phyloP scores from a whole-genome alignment of 2,113 vertebrate genomes.

The Ageneiosus marmoratus region DNA sequence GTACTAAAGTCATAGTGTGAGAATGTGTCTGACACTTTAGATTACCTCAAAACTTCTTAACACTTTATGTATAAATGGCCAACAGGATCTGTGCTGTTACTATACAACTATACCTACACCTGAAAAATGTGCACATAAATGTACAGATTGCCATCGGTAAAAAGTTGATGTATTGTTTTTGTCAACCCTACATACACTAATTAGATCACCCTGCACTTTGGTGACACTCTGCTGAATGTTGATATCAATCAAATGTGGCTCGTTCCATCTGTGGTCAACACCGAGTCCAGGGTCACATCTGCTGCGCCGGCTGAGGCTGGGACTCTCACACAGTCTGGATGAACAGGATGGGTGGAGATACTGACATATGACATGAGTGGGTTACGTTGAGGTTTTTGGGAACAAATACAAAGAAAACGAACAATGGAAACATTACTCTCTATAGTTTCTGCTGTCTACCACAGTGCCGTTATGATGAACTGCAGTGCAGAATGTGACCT shows the following conservation, averaged over 20 bases:
- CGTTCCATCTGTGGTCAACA: slow-evolving; percentile 22
- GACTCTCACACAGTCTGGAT: not conserved
- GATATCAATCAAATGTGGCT: slow-evolving; percentile 21
- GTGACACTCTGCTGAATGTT: slow-evolving; percentile 1
- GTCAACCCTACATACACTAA: not conserved
- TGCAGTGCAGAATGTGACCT: not conserved
- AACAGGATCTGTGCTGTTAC: not conserved
- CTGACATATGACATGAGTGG: not conserved
- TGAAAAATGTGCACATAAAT: not conserved
- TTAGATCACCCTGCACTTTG: slow-evolving; percentile 3
- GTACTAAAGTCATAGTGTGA: not conserved
- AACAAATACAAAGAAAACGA: slow-evolving; percentile 17
- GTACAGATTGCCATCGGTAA: not conserved
- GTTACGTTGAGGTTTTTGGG: not conserved
- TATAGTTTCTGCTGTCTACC: not conserved
- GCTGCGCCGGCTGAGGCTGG: not conserved
- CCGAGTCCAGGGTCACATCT: slow-evolving; percentile 33
- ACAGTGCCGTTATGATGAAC: not conserved
- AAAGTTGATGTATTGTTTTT: not conserved
- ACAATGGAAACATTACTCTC: slow-evolving; percentile 21
- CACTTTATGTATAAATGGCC: not conserved
- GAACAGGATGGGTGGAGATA: slow-evolving; percentile 32
- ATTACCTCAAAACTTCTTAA: not conserved
- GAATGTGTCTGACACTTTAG: not conserved
- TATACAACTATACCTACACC: not conserved